phyloP scores from a whole-genome alignment of 2,113 vertebrate genomes.

The Oncorhynchus gorbuscha region DNA sequence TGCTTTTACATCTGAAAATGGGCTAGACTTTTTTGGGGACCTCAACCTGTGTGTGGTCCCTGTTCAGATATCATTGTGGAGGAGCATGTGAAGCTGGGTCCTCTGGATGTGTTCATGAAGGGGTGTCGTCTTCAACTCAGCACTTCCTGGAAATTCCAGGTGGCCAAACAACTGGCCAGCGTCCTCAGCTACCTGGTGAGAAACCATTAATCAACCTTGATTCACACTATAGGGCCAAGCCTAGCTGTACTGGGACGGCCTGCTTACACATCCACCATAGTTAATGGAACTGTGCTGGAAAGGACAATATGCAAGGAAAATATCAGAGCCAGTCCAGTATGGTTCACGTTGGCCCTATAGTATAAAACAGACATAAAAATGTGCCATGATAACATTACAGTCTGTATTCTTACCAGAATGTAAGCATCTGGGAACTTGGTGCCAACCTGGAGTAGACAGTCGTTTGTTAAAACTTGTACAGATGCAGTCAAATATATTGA shows the following conservation, averaged over 20 bases:
- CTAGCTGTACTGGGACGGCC: neutral
- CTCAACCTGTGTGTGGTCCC: neutral
- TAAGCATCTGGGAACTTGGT: neutral
- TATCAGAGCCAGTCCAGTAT: no score
- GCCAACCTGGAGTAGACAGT: no score
- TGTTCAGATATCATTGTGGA: slow-evolving; percentile 86
- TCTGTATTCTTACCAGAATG: neutral
- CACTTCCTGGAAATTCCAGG: slow-evolving; percentile 86
- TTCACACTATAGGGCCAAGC: no score
- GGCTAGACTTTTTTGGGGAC: neutral
- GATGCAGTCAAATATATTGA: no score
- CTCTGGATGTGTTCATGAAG: slow-evolving; percentile 85
- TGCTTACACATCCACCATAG: no score
- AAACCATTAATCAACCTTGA: neutral
- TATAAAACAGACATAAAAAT: no score
- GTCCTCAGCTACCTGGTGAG: slow-evolving; percentile 86
- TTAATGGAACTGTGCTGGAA: no score
- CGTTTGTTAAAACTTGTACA: no score
- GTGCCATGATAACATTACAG: neutral
- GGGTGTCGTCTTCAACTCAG: slow-evolving; percentile 77
- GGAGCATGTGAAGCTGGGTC: slow-evolving; percentile 83
- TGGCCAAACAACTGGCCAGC: slow-evolving; percentile 85
- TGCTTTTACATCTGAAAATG: no score
- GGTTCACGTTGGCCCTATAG: no score
- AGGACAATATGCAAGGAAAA: no score